Evolutionary conservation across 2,797 vertebrate genomes (phyloP), one percentile per base, ranked within the genome.

Genomic region (Halcyon chelicuti): DNA sequence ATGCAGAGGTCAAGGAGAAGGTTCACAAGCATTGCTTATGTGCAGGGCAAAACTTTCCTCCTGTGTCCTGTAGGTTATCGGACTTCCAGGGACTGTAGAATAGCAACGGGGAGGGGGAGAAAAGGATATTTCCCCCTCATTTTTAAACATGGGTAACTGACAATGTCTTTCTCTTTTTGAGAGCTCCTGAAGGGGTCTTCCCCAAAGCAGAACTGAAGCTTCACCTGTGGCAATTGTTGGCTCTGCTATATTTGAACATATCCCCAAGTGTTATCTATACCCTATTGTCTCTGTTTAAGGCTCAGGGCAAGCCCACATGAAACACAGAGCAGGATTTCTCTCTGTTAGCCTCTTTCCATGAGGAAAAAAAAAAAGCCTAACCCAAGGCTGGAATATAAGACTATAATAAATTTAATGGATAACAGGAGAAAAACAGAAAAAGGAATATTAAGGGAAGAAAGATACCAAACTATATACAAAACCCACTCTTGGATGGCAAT

Each of bases 21-120:
- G 5, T n/a, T 4, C 28, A 29, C 5, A 31, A 19, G 14, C 21
- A 66, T 21, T 51, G 33, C 10, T 13, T 1, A 1, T 16, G 11
- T 25, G 28, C 31, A 40, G 10, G n/a, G 28, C 60, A 79, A 33
- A 65, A 65, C 28, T 51, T 57, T 70, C 76, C 44, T 13, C 19
- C 22, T 44, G 10, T 73, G 17, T 23, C 4, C 5, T 66, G 14
- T 40, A 22, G 22, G 20, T 49, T 72, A 14, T n/a, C 17, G 61
- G 54, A 37, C 12, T 67, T 89, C 29, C 75, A 81, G 47, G n/a
- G 20, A 70, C 25, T 57, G 20, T 37, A 46, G 44, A 19, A 21
- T 46, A 46, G 42, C 23, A 29, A 35, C n/a, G 62, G 5, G 73
- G 26, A 44, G 21, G 6, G 22, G 8, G 26, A 23, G 42, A 33